A percentile compares a stretch with the other conserved stretches of the same genome.
Evolutionary conservation across 2,888 invertebrate species (phyloP).

Genomic region (Calephelis perditalis): DNA sequence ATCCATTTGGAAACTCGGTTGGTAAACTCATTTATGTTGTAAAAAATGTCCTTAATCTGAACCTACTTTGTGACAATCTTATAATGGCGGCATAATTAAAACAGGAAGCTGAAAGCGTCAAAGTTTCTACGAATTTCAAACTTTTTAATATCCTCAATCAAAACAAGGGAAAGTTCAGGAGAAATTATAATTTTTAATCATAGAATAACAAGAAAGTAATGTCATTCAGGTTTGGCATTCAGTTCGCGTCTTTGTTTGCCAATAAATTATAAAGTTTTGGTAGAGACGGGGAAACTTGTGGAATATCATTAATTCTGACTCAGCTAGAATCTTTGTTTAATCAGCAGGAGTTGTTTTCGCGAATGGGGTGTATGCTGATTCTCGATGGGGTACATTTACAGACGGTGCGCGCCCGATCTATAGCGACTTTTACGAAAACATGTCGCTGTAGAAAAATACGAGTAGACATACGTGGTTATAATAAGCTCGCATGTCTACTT

Average conservation of each 20-base stretch:
- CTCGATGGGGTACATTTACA: no score
- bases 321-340: slow-evolving; percentile 40
- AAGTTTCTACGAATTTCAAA: not conserved
- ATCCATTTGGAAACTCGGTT: no score
- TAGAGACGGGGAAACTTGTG: slow-evolving; percentile 40
- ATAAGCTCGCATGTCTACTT: no score
- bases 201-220: slow-evolving; percentile 15
- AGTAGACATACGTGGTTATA: no score
- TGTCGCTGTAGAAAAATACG: no score
- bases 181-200: slow-evolving; percentile 20
- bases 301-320: slow-evolving; percentile 55
- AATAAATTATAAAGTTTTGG: slow-evolving; percentile 49
- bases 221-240: slow-evolving; percentile 38
- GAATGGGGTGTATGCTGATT: slow-evolving; percentile 8
- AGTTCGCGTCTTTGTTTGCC: slow-evolving; percentile 42
- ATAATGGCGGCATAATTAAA: slow-evolving; percentile 1
- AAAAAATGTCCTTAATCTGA: no score
- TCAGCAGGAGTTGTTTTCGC: slow-evolving; percentile 34
- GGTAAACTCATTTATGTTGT: no score
- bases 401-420: no score
- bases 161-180: slow-evolving; percentile 9
- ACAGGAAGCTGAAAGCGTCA: slow-evolving; percentile 1
- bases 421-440: no score
- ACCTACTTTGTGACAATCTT: not conserved
- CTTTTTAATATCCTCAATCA: slow-evolving; percentile 8